Conservation (phyloP, 2,888 invertebrate genomes). For the Pseudococcus jackbeardsleyi region DNA sequence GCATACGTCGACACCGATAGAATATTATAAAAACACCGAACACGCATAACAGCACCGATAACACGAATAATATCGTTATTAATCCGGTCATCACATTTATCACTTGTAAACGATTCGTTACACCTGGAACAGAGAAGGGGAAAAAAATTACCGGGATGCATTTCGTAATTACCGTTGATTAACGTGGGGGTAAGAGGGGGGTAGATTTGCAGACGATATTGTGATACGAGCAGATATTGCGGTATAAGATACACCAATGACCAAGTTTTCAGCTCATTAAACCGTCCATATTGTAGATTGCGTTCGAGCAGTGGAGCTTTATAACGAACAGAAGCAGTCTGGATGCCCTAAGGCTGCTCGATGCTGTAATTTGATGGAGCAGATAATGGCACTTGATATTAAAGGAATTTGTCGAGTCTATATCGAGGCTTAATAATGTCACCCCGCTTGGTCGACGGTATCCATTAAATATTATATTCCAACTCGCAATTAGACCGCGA, state of each 20-base stretch:
- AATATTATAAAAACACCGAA: constrained; percentile 59
- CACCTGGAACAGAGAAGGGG: constrained; percentile 9
- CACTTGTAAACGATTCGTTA: constrained; percentile 52
- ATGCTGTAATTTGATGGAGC: constrained; percentile 30
- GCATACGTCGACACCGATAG: constrained; percentile 50
- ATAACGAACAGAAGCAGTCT: neutral
- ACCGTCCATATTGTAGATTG: constrained; percentile 6
- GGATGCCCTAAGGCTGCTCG: neutral
- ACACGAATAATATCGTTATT: constrained; percentile 46
- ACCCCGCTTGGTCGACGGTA: constrained; percentile 1
- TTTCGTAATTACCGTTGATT: no score
- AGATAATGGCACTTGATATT: constrained; percentile 55
- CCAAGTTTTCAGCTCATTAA: constrained; percentile 53
- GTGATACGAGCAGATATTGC: neutral
- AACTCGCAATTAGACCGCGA: neutral
- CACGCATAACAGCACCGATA: constrained; percentile 48
- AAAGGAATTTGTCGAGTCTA: constrained; percentile 52
- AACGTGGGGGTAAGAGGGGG: no score
- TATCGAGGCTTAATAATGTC: constrained; percentile 15
- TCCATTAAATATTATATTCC: constrained; percentile 38
- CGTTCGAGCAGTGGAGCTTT: neutral
- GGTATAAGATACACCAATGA: neutral
- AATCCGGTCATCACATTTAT: constrained; percentile 57
- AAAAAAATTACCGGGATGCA: neutral
- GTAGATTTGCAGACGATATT: neutral